These are phyloP conservation scores for Semotilus atromaculatus DNA, from an alignment of 2,797 vertebrate species.

Conservation along the genomic window DNA sequence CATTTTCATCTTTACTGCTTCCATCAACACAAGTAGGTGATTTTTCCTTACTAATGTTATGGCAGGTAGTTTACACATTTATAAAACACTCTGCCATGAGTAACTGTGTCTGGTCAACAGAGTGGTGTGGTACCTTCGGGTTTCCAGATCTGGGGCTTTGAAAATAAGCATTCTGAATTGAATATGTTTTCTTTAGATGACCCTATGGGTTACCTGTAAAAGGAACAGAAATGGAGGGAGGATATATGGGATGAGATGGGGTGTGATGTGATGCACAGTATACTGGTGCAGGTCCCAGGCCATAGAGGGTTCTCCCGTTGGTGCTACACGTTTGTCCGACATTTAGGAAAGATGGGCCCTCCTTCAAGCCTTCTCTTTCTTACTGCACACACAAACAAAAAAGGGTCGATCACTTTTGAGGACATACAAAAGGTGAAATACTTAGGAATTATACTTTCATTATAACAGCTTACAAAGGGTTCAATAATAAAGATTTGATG, in stretches of 20 bases:
- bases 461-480: background rate
- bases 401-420: conserved; percentile 44
- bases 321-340: conserved; percentile 90
- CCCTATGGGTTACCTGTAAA: background rate
- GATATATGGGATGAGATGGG: conserved; percentile 24
- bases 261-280: background rate
- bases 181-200: conserved; percentile 5
- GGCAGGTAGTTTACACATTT: conserved; percentile 22
- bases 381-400: conserved; percentile 79
- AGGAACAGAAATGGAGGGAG: conserved; percentile 4
- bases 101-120: conserved; percentile 9
- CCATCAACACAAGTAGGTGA: background rate
- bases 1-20: conserved; percentile 24
- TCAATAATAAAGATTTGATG: background rate
- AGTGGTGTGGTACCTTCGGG: background rate
- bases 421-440: conserved; percentile 13
- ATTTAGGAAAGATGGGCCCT: conserved; percentile 95
- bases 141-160: background rate
- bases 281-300: conserved; percentile 30
- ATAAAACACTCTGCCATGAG: background rate
- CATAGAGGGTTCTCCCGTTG: conserved; percentile 32
- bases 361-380: conserved; percentile 95
- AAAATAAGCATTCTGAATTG: background rate
- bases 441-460: conserved; percentile 5
- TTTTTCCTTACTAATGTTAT: conserved; percentile 20